phyloP scores from a whole-genome alignment of 2,113 vertebrate genomes.

The Mionectes macconnelli region DNA sequence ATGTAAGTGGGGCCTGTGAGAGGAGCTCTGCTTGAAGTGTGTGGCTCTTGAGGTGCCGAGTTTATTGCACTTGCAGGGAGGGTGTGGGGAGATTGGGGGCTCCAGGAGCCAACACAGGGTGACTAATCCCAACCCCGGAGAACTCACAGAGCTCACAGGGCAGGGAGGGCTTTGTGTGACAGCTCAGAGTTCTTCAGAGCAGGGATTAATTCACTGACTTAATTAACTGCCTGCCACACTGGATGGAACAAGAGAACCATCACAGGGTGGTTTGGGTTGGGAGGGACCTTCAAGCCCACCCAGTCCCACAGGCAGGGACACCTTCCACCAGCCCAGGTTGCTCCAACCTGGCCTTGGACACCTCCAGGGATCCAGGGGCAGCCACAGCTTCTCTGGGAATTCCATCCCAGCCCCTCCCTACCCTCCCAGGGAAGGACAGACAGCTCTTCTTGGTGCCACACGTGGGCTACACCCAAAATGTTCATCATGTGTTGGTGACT shows the following conservation, averaged over 20 bases:
- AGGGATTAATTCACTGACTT: background rate
- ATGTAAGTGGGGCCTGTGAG: background rate
- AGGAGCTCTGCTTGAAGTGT: background rate
- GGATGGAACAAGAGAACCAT: background rate
- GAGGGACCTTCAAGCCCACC: rapidly evolving
- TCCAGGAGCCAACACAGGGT: constrained; percentile 40
- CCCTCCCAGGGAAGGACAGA: background rate
- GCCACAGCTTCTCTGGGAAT: background rate
- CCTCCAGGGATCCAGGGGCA: background rate
- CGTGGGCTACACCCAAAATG: rapidly evolving
- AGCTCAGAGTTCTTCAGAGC: constrained; percentile 10
- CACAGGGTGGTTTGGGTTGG: background rate
- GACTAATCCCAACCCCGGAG: constrained; percentile 24
- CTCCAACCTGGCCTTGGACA: background rate
- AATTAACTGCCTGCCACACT: background rate
- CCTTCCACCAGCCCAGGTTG: rapidly evolving
- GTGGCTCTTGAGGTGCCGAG: background rate
- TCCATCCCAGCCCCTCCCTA: background rate
- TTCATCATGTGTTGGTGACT: rapidly evolving
- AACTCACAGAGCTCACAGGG: background rate
- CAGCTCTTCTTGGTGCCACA: background rate
- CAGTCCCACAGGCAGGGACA: background rate
- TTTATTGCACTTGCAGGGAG: background rate
- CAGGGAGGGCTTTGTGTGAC: background rate
- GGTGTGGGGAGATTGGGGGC: background rate